phyloP scores from a whole-genome alignment of 92 coral and sea anemone genomes.

The Epizoanthus stellaris region DNA sequence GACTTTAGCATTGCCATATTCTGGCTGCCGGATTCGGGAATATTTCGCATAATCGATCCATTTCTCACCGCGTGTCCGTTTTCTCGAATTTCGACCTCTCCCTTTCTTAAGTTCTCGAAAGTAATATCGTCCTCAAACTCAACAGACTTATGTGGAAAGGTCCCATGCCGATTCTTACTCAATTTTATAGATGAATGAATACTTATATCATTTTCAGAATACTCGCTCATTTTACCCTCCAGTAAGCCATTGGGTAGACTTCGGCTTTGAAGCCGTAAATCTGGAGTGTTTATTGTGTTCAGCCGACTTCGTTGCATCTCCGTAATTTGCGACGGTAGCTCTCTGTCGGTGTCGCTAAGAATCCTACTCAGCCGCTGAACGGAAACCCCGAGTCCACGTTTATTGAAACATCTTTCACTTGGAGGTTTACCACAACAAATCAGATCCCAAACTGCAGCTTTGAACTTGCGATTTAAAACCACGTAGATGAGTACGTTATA shows the following conservation, averaged over 20 bases:
- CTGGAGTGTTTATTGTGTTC: slow-evolving; percentile 54
- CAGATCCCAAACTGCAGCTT: slow-evolving; percentile 79
- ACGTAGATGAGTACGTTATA: slow-evolving; percentile 96
- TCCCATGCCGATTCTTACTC: not conserved
- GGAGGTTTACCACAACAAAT: slow-evolving; percentile 73
- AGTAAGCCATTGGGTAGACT: slow-evolving; percentile 12
- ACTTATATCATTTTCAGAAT: not conserved
- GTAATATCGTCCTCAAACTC: slow-evolving; percentile 27
- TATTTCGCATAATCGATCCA: not conserved
- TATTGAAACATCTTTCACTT: not conserved
- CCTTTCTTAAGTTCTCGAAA: not conserved
- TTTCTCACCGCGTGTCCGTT: not conserved
- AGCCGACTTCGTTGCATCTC: slow-evolving; percentile 69
- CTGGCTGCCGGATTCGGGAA: not conserved
- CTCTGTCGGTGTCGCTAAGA: slow-evolving; percentile 77
- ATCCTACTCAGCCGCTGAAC: slow-evolving; percentile 66
- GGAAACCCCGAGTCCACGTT: not conserved
- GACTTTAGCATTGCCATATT: slow-evolving; percentile 1
- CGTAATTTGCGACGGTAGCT: slow-evolving; percentile 50
- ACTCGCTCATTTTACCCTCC: not conserved
- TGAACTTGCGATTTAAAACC: slow-evolving; percentile 86
- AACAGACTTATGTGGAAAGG: not conserved
- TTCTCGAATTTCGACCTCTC: not conserved
- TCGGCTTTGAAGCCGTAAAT: slow-evolving; percentile 9
- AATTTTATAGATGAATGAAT: not conserved